Percentiles rank a stretch among this genome's conserved stretches.
Evolutionary conservation across 2,888 invertebrate species (phyloP).

Genomic region (Plagodis pulveraria): DNA sequence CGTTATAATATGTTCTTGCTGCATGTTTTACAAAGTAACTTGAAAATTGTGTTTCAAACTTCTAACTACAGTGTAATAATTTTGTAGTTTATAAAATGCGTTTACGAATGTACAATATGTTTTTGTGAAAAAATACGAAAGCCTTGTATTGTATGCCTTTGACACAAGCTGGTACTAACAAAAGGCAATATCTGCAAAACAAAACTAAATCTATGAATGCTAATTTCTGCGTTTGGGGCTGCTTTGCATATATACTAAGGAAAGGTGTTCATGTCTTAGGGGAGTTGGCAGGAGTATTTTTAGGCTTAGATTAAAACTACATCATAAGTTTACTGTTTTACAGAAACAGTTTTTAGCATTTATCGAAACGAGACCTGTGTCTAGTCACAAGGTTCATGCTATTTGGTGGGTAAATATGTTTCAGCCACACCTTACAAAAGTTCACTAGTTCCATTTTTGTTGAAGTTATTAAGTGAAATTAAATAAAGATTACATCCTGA

Average conservation of each 20-base stretch:
- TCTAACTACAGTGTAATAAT: constrained; percentile 27
- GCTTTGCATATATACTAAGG: constrained; percentile 19
- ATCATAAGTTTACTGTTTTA: no score
- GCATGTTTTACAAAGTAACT: neutral
- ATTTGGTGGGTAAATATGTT: no score
- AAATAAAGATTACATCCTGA: constrained; percentile 4
- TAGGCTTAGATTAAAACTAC: no score
- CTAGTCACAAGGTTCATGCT: no score
- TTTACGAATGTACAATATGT: constrained; percentile 9
- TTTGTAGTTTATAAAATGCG: constrained; percentile 31
- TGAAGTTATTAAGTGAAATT: no score
- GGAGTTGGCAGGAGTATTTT: constrained; percentile 7
- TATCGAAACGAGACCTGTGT: no score
- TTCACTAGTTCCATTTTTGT: neutral
- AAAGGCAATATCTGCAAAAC: constrained; percentile 9
- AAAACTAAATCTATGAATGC: constrained; percentile 1
- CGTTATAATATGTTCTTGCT: no score
- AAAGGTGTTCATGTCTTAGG: constrained; percentile 1
- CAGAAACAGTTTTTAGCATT: no score
- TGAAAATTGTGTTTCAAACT: constrained; percentile 30
- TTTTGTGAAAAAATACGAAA: constrained; percentile 26
- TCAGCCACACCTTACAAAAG: no score
- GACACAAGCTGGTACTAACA: constrained; percentile 11
- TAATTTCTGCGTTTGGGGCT: constrained; percentile 3
- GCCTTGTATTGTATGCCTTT: constrained; percentile 20